Conservation (phyloP, 2,888 invertebrate species). For the Zygogramma bicolorata region DNA sequence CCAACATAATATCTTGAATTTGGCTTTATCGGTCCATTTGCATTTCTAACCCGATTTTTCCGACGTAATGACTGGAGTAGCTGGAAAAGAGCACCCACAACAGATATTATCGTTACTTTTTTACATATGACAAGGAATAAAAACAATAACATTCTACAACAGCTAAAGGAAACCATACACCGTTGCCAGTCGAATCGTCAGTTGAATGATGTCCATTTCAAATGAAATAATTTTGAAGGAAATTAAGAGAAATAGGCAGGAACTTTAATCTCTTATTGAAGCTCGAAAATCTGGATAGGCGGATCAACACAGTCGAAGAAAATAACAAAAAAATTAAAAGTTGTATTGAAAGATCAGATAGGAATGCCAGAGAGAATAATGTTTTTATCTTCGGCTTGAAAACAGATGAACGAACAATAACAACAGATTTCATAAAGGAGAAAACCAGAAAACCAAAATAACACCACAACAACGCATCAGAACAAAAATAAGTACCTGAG, state of each 20-base stretch:
- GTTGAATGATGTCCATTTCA: not conserved
- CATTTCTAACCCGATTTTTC: too few relatives aligned
- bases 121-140: not conserved
- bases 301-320: not conserved
- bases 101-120: not conserved
- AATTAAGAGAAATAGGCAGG: not conserved
- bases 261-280: not conserved
- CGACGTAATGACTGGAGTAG: too few relatives aligned
- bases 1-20: too few relatives aligned
- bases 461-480: not conserved
- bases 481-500: not conserved
- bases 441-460: not conserved
- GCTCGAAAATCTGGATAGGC: not conserved
- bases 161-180: not conserved
- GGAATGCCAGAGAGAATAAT: not conserved
- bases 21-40: too few relatives aligned
- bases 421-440: not conserved
- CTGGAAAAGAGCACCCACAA: not conserved
- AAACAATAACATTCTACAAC: not conserved
- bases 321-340: not conserved
- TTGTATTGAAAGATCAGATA: not conserved
- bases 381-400: not conserved
- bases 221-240: not conserved
- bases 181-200: not conserved
- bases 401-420: not conserved